phyloP scores from a whole-genome alignment of 2,113 vertebrate species.

The Eurypyga helias region DNA sequence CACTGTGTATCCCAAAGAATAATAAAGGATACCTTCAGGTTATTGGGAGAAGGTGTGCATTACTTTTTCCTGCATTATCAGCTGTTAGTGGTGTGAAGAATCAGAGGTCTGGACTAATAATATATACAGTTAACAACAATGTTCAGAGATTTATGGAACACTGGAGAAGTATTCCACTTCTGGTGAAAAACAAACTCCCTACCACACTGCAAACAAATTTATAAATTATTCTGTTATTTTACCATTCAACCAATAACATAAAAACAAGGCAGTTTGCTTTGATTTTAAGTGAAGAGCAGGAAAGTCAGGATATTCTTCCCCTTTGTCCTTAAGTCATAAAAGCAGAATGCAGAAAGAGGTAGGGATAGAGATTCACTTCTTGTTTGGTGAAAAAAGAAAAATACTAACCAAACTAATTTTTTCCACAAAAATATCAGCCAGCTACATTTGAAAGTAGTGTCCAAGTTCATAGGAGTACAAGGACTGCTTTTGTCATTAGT shows the following conservation, averaged over 20 bases:
- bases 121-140: not conserved
- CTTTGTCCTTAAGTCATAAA: not conserved
- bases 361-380: not conserved
- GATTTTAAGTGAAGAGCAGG: not conserved
- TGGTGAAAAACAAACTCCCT: not conserved
- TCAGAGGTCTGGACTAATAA: not conserved
- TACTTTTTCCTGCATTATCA: not conserved
- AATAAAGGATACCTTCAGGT: not conserved
- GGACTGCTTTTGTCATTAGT: conserved; percentile 10
- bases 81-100: not conserved
- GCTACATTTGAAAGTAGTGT: not conserved
- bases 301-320: not conserved
- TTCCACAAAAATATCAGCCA: not conserved
- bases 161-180: not conserved
- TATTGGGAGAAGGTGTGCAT: rapidly evolving
- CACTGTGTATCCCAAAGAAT: not conserved
- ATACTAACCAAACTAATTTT: not conserved
- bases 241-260: not conserved
- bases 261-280: not conserved
- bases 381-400: not conserved
- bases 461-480: not conserved
- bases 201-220: not conserved
- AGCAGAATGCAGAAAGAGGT: not conserved
- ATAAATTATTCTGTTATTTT: not conserved
- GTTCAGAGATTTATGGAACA: not conserved